These are phyloP conservation scores for Rhingia campestris DNA, from an alignment of 2,888 invertebrate genomes.

Conservation along the genomic window DNA sequence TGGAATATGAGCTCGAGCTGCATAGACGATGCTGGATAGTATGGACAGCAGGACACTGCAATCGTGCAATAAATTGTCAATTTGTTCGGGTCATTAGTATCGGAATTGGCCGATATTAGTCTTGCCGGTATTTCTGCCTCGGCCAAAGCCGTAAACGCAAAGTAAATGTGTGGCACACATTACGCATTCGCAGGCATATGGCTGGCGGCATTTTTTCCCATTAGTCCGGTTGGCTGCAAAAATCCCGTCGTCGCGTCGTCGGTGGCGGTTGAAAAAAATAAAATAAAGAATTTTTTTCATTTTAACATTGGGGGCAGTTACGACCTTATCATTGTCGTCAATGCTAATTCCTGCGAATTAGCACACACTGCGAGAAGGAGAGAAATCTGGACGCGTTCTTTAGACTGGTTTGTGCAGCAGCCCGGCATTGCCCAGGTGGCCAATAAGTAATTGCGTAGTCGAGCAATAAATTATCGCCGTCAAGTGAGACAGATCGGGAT, in stretches of 20 bases:
- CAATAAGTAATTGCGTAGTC: slow-evolving; percentile 34
- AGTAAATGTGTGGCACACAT: slow-evolving; percentile 55
- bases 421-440: slow-evolving; percentile 53
- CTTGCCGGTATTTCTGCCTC: slow-evolving; percentile 48
- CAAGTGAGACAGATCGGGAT: slow-evolving; percentile 45
- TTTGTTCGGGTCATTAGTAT: slow-evolving; percentile 75
- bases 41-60: slow-evolving; percentile 66
- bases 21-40: slow-evolving; percentile 21
- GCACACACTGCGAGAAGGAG: slow-evolving; percentile 38
- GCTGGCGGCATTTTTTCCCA: slow-evolving; percentile 58
- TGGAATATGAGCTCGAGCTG: neutral
- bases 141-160: neutral
- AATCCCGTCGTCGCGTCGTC: neutral
- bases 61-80: slow-evolving; percentile 76
- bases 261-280: neutral
- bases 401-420: slow-evolving; percentile 39
- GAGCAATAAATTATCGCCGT: slow-evolving; percentile 62
- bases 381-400: slow-evolving; percentile 7
- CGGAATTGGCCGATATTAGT: slow-evolving; percentile 72
- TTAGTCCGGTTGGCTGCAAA: slow-evolving; percentile 33
- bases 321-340: slow-evolving; percentile 41
- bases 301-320: slow-evolving; percentile 62
- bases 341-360: slow-evolving; percentile 68
- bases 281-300: slow-evolving; percentile 47
- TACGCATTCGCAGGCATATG: slow-evolving; percentile 52